Conservation (phyloP, 2,888 invertebrate genomes). For the Trissoscelio sp. region DNA sequence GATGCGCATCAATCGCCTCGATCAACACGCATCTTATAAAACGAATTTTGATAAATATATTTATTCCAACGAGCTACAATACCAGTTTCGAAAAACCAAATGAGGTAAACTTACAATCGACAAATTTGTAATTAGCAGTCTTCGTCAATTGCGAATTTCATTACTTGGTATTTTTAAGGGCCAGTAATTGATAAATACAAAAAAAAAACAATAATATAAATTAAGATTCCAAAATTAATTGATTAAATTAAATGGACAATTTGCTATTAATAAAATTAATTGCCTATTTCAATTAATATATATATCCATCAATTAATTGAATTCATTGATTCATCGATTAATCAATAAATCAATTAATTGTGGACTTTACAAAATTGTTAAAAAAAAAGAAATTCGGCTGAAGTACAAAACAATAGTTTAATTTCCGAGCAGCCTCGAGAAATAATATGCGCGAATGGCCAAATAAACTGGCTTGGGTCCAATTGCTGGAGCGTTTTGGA, state of each 20-base stretch:
- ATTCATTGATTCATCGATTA: no score
- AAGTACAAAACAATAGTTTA: constrained; percentile 28
- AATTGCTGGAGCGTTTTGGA: constrained; percentile 31
- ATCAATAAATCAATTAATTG: no score
- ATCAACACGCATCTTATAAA: constrained; percentile 20
- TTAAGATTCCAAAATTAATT: no score
- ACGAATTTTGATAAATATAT: constrained; percentile 23
- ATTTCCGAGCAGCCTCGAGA: constrained; percentile 36
- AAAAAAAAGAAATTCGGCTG: neutral
- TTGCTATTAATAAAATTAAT: no score
- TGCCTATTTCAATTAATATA: no score
- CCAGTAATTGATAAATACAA: no score
- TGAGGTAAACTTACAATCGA: constrained; percentile 16
- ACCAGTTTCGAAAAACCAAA: neutral
- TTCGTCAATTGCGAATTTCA: constrained; percentile 30
- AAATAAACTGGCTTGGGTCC: constrained; percentile 7
- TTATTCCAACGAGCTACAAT: neutral
- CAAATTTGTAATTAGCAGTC: constrained; percentile 32
- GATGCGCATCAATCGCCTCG: constrained; percentile 1
- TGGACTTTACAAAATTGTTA: neutral
- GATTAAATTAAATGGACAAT: no score
- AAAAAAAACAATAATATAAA: no score
- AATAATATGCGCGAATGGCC: neutral
- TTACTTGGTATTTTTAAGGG: no score
- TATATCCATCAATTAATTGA: no score